Percentiles rank a stretch among this genome's conserved stretches.
Conservation (phyloP, 2,113 vertebrate species). For the Otolemur garnettii region DNA sequence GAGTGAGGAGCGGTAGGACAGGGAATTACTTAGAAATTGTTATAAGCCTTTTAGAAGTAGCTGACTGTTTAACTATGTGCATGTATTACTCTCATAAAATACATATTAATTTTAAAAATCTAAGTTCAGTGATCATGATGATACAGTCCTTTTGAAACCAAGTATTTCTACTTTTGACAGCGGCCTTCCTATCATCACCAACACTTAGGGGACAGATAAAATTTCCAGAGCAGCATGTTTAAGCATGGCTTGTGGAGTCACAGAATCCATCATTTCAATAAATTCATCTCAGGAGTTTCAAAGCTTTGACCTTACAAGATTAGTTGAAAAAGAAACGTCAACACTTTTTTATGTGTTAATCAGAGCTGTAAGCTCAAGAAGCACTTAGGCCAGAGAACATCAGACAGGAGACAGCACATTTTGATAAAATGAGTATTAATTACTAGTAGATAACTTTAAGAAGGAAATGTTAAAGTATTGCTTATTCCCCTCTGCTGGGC, state of each 20-base stretch:
- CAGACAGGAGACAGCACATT: neutral
- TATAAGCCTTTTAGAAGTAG: neutral
- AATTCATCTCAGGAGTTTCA: slow-evolving; percentile 11
- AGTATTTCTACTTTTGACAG: neutral
- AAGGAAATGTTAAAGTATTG: neutral
- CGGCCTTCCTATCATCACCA: neutral
- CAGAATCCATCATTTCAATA: slow-evolving; percentile 15
- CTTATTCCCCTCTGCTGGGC: neutral
- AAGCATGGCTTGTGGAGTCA: neutral
- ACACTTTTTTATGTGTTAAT: neutral
- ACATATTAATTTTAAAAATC: neutral
- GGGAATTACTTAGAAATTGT: slow-evolving; percentile 21
- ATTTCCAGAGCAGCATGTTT: neutral
- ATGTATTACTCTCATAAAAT: slow-evolving; percentile 30
- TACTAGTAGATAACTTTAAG: slow-evolving; percentile 42
- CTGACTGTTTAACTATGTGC: slow-evolving; percentile 12
- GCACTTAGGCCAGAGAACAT: neutral
- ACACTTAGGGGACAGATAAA: neutral
- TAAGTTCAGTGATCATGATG: neutral
- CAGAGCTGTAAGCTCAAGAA: neutral
- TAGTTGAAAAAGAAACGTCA: slow-evolving; percentile 2
- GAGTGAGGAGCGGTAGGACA: neutral
- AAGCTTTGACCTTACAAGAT: slow-evolving; percentile 35
- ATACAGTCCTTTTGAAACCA: neutral
- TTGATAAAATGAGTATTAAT: slow-evolving; percentile 53